Base-by-base conservation (phyloP, 2,113 vertebrate genomes). In the Tachysurus vachellii region DNA sequence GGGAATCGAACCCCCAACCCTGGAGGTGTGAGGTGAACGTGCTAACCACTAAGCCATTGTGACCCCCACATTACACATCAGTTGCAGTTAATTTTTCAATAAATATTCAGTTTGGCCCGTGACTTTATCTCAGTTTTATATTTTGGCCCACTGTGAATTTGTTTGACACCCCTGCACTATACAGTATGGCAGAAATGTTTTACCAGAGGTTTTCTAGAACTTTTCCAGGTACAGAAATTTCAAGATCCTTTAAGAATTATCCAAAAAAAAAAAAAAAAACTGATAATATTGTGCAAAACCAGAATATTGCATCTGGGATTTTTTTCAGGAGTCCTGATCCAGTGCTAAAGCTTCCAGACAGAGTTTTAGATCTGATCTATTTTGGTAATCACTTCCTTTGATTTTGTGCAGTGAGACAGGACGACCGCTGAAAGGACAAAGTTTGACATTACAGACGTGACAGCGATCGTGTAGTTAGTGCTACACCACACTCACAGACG, bases 391-490 rank as follows among this genome's bases (percentile, higher is more conserved):
- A 17, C 47, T 26, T 75, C 19, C 42, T 75, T 47, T 12, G 42
- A 23, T 47, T 47, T 23, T 19, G 0, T 42, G 71, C 42, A 47
- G 42, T 4, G 71, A 75, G 42, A 36, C 14, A 56, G 50, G 17
- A n/a, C n/a, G 36, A 56, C 14, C 7, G 3, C 44, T 54, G 47
- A 2, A 23, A 14, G 5, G 42, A 42, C 5, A 4, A 47, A 9
- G 9, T 19, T n/a, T 54, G 75, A 53, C 13, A 54, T 54, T 28
- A 53, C 75, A 14, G 47, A 12, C 16, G 8, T 57, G 77, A 80
- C 28, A 79, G 50, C 17, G 76, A 80, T 47, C 10, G 66, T 54
- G 62, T 79, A 71, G 62, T 85, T 54, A 80, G 81, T 70, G 42
- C 62, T 86, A 81, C 80, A 61, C 36, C 2, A 36, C 36, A 36